Conservation (phyloP, 2,888 invertebrate species). For the Eristalis intricaria region DNA sequence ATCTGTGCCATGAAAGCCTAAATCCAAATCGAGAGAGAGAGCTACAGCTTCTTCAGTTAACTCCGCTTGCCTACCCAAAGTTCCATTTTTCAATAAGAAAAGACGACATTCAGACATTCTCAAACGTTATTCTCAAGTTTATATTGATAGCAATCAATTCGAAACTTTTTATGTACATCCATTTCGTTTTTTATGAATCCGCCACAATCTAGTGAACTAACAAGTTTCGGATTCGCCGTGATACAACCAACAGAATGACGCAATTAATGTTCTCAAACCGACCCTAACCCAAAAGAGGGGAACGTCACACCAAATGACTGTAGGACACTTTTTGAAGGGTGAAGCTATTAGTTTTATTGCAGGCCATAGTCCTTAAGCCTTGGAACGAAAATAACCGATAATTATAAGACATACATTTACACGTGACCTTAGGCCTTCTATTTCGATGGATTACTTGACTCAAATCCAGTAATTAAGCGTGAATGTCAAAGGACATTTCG, state of each 20-base stretch:
- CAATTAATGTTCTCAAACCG: not conserved
- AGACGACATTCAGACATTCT: not conserved
- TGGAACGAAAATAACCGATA: not conserved
- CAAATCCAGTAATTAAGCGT: not conserved
- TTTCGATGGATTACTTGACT: not conserved
- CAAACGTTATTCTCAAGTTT: not conserved
- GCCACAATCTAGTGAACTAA: not conserved
- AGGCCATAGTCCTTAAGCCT: not conserved
- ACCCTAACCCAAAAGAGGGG: not conserved
- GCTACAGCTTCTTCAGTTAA: no score
- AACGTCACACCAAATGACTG: not conserved
- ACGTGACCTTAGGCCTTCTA: not conserved
- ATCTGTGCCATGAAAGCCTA: no score
- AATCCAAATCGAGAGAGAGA: no score
- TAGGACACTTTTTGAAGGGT: not conserved
- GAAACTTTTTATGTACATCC: not conserved
- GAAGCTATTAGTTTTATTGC: not conserved
- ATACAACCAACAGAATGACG: not conserved
- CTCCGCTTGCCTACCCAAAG: no score
- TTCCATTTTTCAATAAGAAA: not conserved
- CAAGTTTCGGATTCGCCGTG: not conserved
- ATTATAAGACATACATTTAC: not conserved
- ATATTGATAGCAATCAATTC: not conserved
- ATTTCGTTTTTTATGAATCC: not conserved
- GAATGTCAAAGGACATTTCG: conserved; percentile 32